Base-by-base conservation (phyloP, 2,888 invertebrate species). In the Allygus modestus region DNA sequence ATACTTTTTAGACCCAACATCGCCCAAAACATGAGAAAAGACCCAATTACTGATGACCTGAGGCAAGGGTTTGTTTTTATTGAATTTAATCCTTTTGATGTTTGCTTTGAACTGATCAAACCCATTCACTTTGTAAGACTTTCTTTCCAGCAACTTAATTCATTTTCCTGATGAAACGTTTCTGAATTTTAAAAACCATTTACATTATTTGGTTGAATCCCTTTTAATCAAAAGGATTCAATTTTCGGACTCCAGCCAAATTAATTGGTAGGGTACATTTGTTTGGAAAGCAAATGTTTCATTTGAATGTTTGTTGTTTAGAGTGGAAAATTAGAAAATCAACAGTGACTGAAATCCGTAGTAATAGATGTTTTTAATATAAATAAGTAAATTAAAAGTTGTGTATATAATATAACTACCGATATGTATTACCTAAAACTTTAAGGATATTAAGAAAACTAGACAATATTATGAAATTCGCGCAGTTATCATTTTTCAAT, bases 61-160 rank as follows among this genome's bases (percentile, higher is more conserved):
- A 20, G 23, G 71, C 71, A 71, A 41, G 37, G 71, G 69, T 31
- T 33, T 71, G 71, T 71, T 71, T 71, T 71, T 71, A 71, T 71
- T 71, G 71, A 71, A 71, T 71, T 65, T 41, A 71, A 37, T 71
- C 71, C 71, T 71, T 71, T 71, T 71, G 71, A 71, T 71, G 37
- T 71, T 41, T 71, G 71, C 71, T 71, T 71, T 71, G 71, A 71
- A 37, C 41, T 41, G 37, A 71, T 71, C 37, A 71, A 71, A 71
- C 41, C 71, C 41, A 23, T 71, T 71, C 71, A 41, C 41, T 71
- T 71, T 33, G 71, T n/a, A 71, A 0, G 37, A 7, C 23, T 71
- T 71, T 23, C 71, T 41, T 71, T 41, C 41, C 37, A 23, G 41
- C 5, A 41, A 71, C 71, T 71, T 41, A 71, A 71, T 71, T 71